phyloP scores from a whole-genome alignment of 53 echinoderm and acorn worm genomes.

The Holothuria leucospilota region DNA sequence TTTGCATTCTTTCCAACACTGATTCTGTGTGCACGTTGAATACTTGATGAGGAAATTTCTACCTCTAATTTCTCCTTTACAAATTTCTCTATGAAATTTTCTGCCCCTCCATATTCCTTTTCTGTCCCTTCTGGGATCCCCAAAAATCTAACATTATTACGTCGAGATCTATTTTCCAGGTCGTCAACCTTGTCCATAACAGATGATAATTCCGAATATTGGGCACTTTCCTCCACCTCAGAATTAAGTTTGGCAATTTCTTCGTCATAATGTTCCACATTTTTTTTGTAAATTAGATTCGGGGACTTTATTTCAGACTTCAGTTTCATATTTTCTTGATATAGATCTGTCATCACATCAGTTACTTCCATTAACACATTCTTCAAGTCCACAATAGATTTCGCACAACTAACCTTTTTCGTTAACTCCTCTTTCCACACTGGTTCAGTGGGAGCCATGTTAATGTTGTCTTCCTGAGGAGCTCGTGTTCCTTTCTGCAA shows the following conservation, averaged over 20 bases:
- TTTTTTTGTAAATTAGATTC: not conserved
- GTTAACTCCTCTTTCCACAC: not conserved
- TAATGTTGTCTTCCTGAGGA: not conserved
- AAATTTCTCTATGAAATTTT: not conserved
- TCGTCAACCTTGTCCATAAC: not conserved
- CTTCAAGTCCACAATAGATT: conserved; percentile 4
- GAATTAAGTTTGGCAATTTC: not conserved
- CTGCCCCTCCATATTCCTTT: not conserved
- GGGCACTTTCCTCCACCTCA: not conserved
- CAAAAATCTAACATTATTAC: not conserved
- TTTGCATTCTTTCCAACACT: not conserved
- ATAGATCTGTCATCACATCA: not conserved
- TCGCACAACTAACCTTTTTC: conserved; percentile 1
- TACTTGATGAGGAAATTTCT: not conserved
- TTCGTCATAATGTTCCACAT: not conserved
- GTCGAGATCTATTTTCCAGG: not conserved
- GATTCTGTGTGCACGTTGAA: not conserved
- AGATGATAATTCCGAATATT: not conserved
- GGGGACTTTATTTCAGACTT: not conserved
- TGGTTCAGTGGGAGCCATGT: not conserved
- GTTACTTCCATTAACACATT: not conserved
- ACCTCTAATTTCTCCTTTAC: not conserved
- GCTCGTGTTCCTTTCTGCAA: not conserved
- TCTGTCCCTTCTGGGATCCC: not conserved
- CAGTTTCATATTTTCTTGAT: not conserved